Base-by-base conservation (phyloP, 2,797 vertebrate species). In the Sus cebifrons region DNA sequence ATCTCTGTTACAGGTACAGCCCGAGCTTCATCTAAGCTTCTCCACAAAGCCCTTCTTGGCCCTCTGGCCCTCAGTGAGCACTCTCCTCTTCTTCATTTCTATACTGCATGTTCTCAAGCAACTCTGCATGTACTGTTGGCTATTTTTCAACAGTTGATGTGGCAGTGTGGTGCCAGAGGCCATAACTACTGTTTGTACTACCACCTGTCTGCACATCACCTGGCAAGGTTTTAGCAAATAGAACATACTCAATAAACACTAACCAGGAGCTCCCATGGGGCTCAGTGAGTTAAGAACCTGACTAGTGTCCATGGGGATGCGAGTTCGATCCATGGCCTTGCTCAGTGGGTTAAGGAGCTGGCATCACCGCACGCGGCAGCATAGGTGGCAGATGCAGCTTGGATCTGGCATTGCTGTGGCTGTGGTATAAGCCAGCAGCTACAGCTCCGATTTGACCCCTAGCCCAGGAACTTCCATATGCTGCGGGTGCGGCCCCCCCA, bases 71-170 rank as follows among this genome's bases (percentile, higher is more conserved):
- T 74, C 6, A 60, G 40, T 21, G 68, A 91, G 54, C 54, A 40
- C n/a, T 40, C 56, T 25, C 54, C 70, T 71, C 75, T 82, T 73
- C 81, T 96, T 94, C 60, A 79, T 74, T 79, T 91, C 75, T 73
- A 17, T 20, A 75, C 40, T 60, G 83, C 6, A 74, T 27, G 68
- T 44, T 93, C 86, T 93, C 87, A 75, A 5, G 49, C 25, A 91
- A 81, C 23, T 79, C 81, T 7, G 8, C n/a, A 17, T 64, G 11
- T 40, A 58, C 29, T 73, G 3, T 1, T 60, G 29, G 54, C 17
- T 68, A 75, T 77, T 86, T 94, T 91, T 95, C 71, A 73, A 71
- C 36, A 73, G 40, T 73, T 58, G 54, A 73, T 89, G 20, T 58
- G n/a, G 93, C 18, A 20, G n/a, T 54, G 82, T 77, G 68, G 20